phyloP scores from a whole-genome alignment of 2,113 vertebrate genomes.

The Erinaceus europaeus region DNA sequence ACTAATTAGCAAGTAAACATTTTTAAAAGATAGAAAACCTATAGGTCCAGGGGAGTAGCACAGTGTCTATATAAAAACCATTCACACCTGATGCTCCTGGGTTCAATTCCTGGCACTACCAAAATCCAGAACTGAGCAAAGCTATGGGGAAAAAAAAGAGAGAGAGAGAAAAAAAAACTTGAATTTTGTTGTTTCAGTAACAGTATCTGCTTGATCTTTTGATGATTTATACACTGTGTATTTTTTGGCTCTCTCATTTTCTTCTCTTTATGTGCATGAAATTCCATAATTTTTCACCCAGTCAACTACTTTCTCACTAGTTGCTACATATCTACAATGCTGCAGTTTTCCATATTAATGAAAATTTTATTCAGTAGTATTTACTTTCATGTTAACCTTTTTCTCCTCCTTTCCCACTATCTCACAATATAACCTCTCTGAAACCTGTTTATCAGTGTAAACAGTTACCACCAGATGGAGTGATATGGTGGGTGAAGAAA shows the following conservation, averaged over 20 bases:
- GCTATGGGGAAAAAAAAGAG: no score
- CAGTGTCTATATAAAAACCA: no score
- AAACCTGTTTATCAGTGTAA: not conserved
- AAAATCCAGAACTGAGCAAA: no score
- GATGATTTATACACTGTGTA: not conserved
- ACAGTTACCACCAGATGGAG: not conserved
- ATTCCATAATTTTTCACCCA: not conserved
- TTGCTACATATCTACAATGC: not conserved
- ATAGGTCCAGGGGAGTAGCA: no score
- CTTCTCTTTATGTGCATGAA: not conserved
- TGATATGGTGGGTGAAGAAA: not conserved
- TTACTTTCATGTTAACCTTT: not conserved
- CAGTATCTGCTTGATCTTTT: not conserved
- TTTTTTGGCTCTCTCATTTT: not conserved
- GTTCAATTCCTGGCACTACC: no score
- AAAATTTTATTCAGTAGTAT: not conserved
- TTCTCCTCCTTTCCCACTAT: not conserved
- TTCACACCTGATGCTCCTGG: no score
- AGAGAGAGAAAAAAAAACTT: not conserved
- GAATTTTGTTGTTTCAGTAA: not conserved
- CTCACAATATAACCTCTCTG: not conserved
- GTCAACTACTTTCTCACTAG: not conserved
- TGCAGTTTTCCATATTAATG: rapidly evolving
- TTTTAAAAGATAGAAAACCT: no score
- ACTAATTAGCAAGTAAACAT: no score